A percentile compares a stretch with the other conserved stretches of the same genome.
phyloP scores from a whole-genome alignment of 2,888 invertebrate genomes.

The Netelia inedita region DNA sequence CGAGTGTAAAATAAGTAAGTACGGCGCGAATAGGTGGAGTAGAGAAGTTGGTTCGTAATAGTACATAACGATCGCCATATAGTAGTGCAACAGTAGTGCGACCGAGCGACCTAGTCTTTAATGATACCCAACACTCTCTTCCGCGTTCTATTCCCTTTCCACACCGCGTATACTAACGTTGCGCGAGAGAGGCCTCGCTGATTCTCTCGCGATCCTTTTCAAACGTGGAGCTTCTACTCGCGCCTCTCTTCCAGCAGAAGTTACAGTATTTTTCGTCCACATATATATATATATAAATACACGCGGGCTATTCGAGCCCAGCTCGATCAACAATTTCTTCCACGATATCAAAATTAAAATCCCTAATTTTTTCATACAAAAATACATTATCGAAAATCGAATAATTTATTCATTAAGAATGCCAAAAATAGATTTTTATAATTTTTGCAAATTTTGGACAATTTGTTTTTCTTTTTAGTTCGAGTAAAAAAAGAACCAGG shows the following conservation, averaged over 20 bases:
- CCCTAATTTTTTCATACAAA: too few relatives aligned
- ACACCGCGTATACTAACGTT: constrained; percentile 64
- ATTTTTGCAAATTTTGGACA: too few relatives aligned
- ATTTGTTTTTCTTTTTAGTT: too few relatives aligned
- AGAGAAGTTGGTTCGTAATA: constrained; percentile 41
- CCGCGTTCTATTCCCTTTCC: constrained; percentile 84
- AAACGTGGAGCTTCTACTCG: constrained; percentile 49
- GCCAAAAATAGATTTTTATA: too few relatives aligned
- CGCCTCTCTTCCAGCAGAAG: constrained; percentile 66
- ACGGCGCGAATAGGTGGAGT: constrained; percentile 38
- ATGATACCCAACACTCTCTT: constrained; percentile 83
- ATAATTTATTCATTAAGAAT: too few relatives aligned
- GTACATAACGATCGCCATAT: constrained; percentile 58
- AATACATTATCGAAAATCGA: too few relatives aligned
- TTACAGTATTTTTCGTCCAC: not conserved
- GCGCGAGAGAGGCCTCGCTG: constrained; percentile 7
- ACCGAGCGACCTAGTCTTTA: constrained; percentile 85
- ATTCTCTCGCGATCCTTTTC: constrained; percentile 47
- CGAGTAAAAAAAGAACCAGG: not conserved
- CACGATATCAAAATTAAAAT: too few relatives aligned
- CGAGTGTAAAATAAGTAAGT: constrained; percentile 39
- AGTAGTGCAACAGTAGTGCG: constrained; percentile 83
- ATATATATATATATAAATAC: not conserved
- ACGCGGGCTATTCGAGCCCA: too few relatives aligned
- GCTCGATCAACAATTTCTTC: too few relatives aligned